A percentile compares a stretch with the other conserved stretches of the same genome.
Evolutionary conservation across 2,113 vertebrate species (phyloP).

Genomic region (Cheirogaleus medius): DNA sequence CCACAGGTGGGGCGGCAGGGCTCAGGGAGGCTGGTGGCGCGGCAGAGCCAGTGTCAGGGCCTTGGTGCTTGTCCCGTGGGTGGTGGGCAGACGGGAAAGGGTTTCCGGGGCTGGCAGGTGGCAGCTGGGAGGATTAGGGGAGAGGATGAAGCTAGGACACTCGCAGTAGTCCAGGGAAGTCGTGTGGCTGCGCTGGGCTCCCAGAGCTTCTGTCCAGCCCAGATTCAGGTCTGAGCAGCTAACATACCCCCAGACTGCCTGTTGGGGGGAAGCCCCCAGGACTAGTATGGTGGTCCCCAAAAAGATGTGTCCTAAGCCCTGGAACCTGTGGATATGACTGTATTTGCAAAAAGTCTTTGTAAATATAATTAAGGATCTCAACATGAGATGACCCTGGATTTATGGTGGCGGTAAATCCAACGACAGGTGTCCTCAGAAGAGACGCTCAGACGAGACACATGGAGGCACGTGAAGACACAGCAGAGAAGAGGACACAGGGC

Average conservation of each 20-base stretch:
- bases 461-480: accelerated
- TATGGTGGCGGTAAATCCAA: accelerated
- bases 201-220: too few relatives aligned
- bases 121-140: accelerated
- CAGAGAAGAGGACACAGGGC: background rate
- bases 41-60: background rate
- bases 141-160: accelerated
- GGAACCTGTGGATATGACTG: background rate
- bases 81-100: background rate
- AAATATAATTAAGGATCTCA: background rate
- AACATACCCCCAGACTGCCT: background rate
- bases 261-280: background rate
- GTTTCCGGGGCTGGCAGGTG: background rate
- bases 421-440: background rate
- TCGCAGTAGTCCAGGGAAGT: accelerated
- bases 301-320: background rate
- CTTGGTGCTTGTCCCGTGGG: background rate
- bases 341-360: background rate
- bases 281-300: background rate
- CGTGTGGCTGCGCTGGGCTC: accelerated
- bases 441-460: background rate
- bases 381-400: background rate
- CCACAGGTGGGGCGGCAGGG: background rate
- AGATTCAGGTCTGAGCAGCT: background rate
- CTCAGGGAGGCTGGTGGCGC: background rate